Base-by-base conservation (phyloP, 2,797 vertebrate species). In the Tauraco hartlaubi region DNA sequence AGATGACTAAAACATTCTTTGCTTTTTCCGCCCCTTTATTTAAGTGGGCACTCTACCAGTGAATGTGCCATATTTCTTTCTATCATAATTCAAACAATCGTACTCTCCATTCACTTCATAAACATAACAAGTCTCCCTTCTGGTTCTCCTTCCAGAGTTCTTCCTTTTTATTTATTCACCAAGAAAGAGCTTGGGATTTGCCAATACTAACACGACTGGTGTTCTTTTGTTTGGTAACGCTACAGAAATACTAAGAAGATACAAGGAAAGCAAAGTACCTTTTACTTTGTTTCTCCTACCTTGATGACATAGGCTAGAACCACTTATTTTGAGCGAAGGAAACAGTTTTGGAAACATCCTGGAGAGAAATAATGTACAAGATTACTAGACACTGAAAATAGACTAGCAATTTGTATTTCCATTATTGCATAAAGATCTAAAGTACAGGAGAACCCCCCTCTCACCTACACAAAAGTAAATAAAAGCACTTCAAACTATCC, bases 51-150 rank as follows among this genome's bases (percentile, higher is more conserved):
- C 71, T 55, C 15, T 35, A 52, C 9, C 7, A 64, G 16, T 18
- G 6, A 72, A 25, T 0, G 0, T 18, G 9, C 14, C 0, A 0
- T 55, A 7, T 39, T 81, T 28, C 14, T 56, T 91, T 68, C 25
- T 48, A 8, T 44, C 51, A n/a, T 78, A 35, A 8, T 51, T 68
- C 54, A 54, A 90, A 59, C 19, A 66, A 31, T 18, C 11, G 12
- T 11, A 33, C 12, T 33, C 44, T 41, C 41, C 51, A 67, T 75
- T 75, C 35, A 48, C 39, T 63, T 16, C 26, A 85, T 62, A 78
- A 58, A 51, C 0, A 2, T 5, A 5, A 5, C 12, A 62, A 71
- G 7, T 64, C 44, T 74, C 44, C 61, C 48, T 44, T 84, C 33
- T 46, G 4, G 9, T 41, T 74, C 69, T 61, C 19, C n/a, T 81